Percentiles rank a stretch among this genome's conserved stretches.
Conservation (phyloP, 1,140 invertebrate genomes). For the Leptonema lineaticorne region DNA sequence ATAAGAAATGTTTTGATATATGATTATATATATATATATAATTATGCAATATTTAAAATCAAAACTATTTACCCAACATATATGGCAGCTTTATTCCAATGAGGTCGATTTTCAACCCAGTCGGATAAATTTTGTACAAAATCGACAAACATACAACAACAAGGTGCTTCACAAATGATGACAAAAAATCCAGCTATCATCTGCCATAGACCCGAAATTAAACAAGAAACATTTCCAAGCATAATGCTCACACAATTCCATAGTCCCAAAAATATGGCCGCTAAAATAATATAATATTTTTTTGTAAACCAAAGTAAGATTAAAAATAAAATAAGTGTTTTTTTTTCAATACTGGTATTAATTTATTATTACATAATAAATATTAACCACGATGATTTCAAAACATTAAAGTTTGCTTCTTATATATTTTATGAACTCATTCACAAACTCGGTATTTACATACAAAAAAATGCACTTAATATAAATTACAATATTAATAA, state of each 20-base stretch:
- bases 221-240: constrained; percentile 63
- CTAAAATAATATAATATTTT: too few species aligned
- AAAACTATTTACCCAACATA: constrained; percentile 82
- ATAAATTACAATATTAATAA: too few species aligned
- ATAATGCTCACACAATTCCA: constrained; percentile 76
- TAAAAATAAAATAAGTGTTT: too few species aligned
- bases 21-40: background rate
- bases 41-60: background rate
- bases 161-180: constrained; percentile 87
- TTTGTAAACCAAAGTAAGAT: too few species aligned
- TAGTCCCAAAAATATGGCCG: constrained; percentile 85
- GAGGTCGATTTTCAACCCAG: constrained; percentile 78
- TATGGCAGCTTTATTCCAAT: constrained; percentile 86
- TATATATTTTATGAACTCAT: too few species aligned
- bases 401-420: too few species aligned
- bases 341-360: too few species aligned
- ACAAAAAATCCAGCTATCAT: constrained; percentile 86
- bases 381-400: too few species aligned
- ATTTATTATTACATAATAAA: too few species aligned
- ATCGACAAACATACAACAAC: constrained; percentile 92
- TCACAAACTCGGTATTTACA: too few species aligned
- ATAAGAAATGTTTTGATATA: background rate
- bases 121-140: constrained; percentile 83
- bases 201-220: constrained; percentile 84
- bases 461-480: too few species aligned